Base-by-base conservation (phyloP, 1,140 invertebrate species). In the Scaptomyza hsui region DNA sequence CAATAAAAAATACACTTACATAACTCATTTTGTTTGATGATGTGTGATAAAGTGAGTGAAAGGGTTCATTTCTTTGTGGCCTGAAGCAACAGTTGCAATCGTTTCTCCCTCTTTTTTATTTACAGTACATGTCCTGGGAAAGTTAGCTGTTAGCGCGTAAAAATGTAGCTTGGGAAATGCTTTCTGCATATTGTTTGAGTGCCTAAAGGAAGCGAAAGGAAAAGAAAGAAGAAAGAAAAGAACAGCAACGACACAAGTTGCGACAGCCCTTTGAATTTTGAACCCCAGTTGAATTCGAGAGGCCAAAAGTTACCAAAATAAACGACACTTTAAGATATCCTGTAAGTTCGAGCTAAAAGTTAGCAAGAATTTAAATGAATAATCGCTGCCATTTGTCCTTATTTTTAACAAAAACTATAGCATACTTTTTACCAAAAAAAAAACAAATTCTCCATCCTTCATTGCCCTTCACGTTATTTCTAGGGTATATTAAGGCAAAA, bases 401-500 rank as follows among this genome's bases (percentile, higher is more conserved):
- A n/a, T n/a, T n/a, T n/a, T n/a, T n/a, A n/a, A n/a, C n/a, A n/a
- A n/a, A n/a, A n/a, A n/a, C n/a, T n/a, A n/a, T n/a, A n/a, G n/a
- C n/a, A n/a, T n/a, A n/a, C n/a, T n/a, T n/a, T n/a, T n/a, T n/a
- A n/a, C n/a, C n/a, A n/a, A n/a, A n/a, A n/a, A n/a, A n/a, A n/a
- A n/a, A n/a, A n/a, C n/a, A n/a, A n/a, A 24, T 24, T 24, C 1
- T 24, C 24, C n/a, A n/a, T n/a, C n/a, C n/a, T 24, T 24, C 1
- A 2, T 24, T 24, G 24, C 6, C 24, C 4, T 3, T 24, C 24
- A 24, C 24, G 39, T 47, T n/a, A 26, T 35, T 56, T 55, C 49
- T 72, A 85, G 79, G 73, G 75, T 81, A 75, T 71, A 78, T 26
- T 48, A 82, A 74, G 57, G 69, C 52, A 75, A 69, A 73, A 65